Evolutionary conservation across 2,113 vertebrate genomes (phyloP), one percentile per base, ranked within the genome.

Genomic region (Hyperopisus bebe): DNA sequence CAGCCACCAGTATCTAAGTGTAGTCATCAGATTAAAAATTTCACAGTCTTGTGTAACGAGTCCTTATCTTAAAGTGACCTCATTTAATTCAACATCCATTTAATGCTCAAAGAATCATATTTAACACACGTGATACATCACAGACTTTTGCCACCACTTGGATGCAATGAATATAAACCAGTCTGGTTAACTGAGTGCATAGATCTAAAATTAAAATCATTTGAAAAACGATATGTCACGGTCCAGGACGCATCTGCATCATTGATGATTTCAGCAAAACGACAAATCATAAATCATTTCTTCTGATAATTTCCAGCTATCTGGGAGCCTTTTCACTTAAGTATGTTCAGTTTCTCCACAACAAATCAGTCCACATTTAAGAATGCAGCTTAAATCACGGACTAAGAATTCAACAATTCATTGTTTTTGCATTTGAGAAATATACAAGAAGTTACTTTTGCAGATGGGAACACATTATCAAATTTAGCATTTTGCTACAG

Each of bases 111-210:
- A 35, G 31, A 31, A 35, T 27, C 35, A 70, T n/a, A 70, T 39
- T 77, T 77, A 88, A 24, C 42, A 70, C 42, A 70, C 42, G 2
- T 80, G 74, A 70, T 31, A 70, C 10, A 19, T 31, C 10, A 13
- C 27, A 31, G 62, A 31, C 86, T 58, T 66, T 88, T 88, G 13
- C 5, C 53, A 24, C 35, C n/a, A 42, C 11, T 88, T 82, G 77
- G 77, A 82, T 44, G 9, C 39, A 84, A 84, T 84, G 39, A 84
- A 42, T 84, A 47, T 84, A 84, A 84, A 84, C 44, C 44, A 84
- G 19, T 44, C 13, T 44, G 8, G 42, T 84, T 24, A 46, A 47
- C 7, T 84, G 74, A 42, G 4, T 8, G 31, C 74, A 80, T 17
- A 42, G 74, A 80, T 7, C 13, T 39, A 80, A 80, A 42, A 15